Conservation (phyloP, 2,888 invertebrate species). For the Drosophila colorata region DNA sequence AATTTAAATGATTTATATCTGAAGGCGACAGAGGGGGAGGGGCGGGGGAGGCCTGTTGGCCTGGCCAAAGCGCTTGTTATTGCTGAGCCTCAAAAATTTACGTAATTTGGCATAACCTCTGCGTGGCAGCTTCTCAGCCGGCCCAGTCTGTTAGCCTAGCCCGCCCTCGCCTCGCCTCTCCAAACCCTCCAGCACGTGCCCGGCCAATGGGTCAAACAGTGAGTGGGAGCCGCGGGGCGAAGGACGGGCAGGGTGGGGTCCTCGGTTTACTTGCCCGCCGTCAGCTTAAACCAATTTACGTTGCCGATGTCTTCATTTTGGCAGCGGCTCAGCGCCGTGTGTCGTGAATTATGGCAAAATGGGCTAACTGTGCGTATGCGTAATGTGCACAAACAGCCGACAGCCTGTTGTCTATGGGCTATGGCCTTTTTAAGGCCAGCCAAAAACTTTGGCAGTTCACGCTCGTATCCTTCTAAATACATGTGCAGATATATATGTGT, state of each 20-base stretch:
- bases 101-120: slow-evolving; percentile 80
- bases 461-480: slow-evolving; percentile 43
- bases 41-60: background rate
- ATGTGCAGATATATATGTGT: slow-evolving; percentile 7
- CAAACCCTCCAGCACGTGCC: slow-evolving; percentile 19
- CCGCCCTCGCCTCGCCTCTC: background rate
- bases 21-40: slow-evolving; percentile 17
- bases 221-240: background rate
- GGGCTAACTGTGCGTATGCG: slow-evolving; percentile 76
- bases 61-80: slow-evolving; percentile 46
- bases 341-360: slow-evolving; percentile 74
- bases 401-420: slow-evolving; percentile 44
- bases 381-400: slow-evolving; percentile 59
- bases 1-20: slow-evolving; percentile 84
- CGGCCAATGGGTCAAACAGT: slow-evolving; percentile 69
- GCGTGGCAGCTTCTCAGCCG: slow-evolving; percentile 32
- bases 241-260: background rate
- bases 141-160: slow-evolving; percentile 54
- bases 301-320: slow-evolving; percentile 76
- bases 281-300: slow-evolving; percentile 82
- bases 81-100: slow-evolving; percentile 78
- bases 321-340: slow-evolving; percentile 71
- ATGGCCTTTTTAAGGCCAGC: slow-evolving; percentile 4
- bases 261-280: slow-evolving; percentile 45
- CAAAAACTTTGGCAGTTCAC: slow-evolving; percentile 39